Conservation (phyloP, 2,797 vertebrate genomes). For the Mycteria americana region DNA sequence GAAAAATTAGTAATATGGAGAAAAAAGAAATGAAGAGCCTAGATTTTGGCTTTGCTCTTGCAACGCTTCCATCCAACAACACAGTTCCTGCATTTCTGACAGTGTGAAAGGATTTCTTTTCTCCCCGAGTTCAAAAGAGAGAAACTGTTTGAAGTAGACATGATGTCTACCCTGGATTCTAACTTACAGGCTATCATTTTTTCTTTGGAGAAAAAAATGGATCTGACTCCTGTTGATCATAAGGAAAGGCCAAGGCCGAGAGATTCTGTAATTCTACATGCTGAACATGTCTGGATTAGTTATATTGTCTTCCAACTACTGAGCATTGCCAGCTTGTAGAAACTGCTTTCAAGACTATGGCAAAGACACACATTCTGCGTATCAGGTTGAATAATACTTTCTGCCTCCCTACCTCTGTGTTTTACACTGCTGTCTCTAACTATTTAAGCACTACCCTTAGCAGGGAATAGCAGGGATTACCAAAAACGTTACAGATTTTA, state of each 20-base stretch:
- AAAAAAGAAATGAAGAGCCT: background rate
- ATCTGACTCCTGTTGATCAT: background rate
- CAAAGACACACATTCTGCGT: background rate
- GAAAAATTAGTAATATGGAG: background rate
- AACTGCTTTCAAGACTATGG: background rate
- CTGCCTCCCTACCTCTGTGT: background rate
- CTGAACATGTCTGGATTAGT: slow-evolving; percentile 44
- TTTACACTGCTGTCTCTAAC: background rate
- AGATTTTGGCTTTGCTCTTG: background rate
- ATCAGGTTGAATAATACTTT: background rate
- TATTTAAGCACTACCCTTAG: background rate
- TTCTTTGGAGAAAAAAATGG: background rate
- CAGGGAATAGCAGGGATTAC: background rate
- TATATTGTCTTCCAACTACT: background rate
- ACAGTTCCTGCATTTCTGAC: background rate
- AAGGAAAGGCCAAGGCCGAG: background rate
- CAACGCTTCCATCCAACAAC: background rate
- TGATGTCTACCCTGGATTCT: background rate
- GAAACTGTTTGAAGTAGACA: background rate
- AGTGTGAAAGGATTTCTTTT: background rate
- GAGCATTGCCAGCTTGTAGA: background rate
- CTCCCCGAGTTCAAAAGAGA: background rate
- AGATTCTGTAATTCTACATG: slow-evolving; percentile 4
- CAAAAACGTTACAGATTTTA: background rate
- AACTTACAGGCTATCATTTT: background rate